phyloP scores from a whole-genome alignment of 2,113 vertebrate species.

The Pseudois nayaur region DNA sequence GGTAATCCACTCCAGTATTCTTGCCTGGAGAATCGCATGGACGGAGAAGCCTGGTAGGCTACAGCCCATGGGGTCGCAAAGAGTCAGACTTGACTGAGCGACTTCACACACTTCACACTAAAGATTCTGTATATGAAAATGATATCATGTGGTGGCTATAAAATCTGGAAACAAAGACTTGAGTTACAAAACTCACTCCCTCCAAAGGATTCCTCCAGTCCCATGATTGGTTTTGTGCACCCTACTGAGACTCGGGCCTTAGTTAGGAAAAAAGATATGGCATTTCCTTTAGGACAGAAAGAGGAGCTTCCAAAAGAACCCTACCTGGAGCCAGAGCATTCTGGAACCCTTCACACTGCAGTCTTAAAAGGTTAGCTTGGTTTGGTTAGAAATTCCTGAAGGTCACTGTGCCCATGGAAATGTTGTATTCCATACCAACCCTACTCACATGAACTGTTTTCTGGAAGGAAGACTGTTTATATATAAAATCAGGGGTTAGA shows the following conservation, averaged over 20 bases:
- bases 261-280: neutral
- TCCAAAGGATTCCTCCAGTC: neutral
- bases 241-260: neutral
- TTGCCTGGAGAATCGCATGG: too few species aligned
- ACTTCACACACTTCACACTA: neutral
- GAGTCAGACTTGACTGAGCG: too few species aligned
- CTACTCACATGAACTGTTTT: neutral
- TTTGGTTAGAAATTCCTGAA: neutral
- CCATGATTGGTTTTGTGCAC: neutral
- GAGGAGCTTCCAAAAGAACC: neutral
- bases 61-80: too few species aligned
- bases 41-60: too few species aligned
- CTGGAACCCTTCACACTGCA: neutral
- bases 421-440: neutral
- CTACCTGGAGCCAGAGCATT: neutral
- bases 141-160: slow-evolving; percentile 4
- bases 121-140: slow-evolving; percentile 32
- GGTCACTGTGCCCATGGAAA: neutral
- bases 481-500: neutral
- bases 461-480: neutral
- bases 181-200: neutral
- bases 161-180: neutral
- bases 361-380: neutral
- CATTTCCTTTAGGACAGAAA: neutral
- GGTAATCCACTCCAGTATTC: too few species aligned